Base-by-base conservation (phyloP, 2,797 vertebrate genomes). In the Glossophaga mutica region DNA sequence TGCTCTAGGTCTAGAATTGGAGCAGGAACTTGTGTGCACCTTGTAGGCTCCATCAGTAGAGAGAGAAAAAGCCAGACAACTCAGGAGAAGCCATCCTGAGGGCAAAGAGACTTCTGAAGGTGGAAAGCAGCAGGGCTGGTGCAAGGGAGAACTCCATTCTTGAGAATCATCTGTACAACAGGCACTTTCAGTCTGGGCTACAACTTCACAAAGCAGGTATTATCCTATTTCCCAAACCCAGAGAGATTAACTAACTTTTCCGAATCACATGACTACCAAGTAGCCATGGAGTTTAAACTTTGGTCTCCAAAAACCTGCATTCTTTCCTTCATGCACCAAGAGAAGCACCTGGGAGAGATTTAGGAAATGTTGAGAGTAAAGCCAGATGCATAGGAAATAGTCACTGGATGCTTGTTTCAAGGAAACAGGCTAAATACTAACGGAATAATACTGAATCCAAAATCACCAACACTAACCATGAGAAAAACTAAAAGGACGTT, bases 221-320 rank as follows among this genome's bases (percentile, higher is more conserved):
- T 79, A 83, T 55, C 78, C 87, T 68, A 79, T 46, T 44, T 96
- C 29, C 76, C 55, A 84, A 94, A 21, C 48, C 90, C 91, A 74
- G 22, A 59, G 24, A 95, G 57, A 93, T 70, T 52, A 87, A 79
- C 26, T 44, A 76, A 77, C 16, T 39, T 94, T 84, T 77, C 37
- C 34, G 67, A 90, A 81, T 73, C 71, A 34, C 37, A 48, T 22
- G 22, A 55, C 52, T 62, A 37, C 15, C 76, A 71, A 91, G 88
- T 67, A 92, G 68, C 91, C 68, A 5, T 73, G 55, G 39, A 67
- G 11, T 50, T 94, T 87, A 91, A 94, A 94, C 24, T 29, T 26
- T 76, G 32, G 42, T 76, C 78, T 95, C 74, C 42, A 94, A 81
- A 62, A 52, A 52, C 32, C 74, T 87, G 44, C 57, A 12, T 48